These are phyloP conservation scores for Diploptera punctata DNA, from an alignment of 2,888 invertebrate genomes.

Conservation along the genomic window DNA sequence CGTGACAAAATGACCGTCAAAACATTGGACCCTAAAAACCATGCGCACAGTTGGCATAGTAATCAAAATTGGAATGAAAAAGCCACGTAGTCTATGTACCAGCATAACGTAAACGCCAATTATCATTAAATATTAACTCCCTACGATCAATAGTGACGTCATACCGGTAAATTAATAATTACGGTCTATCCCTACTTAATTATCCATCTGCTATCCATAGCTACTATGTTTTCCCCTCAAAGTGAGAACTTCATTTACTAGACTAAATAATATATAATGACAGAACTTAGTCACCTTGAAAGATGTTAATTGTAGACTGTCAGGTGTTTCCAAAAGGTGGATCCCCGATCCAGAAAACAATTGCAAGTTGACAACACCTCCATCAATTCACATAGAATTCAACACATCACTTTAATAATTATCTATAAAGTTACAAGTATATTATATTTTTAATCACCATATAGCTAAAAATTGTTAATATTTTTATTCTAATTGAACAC, in stretches of 20 bases:
- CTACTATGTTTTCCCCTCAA: background rate
- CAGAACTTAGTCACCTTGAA: background rate
- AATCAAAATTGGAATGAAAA: too few relatives aligned
- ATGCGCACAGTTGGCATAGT: too few relatives aligned
- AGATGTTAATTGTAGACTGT: constrained; percentile 1
- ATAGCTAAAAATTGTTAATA: background rate
- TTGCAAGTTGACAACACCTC: constrained; percentile 9
- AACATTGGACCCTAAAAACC: too few relatives aligned
- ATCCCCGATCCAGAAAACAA: background rate
- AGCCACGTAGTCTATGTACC: too few relatives aligned
- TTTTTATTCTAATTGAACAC: background rate
- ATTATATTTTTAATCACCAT: background rate
- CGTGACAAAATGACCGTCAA: too few relatives aligned
- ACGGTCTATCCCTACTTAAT: constrained; percentile 6
- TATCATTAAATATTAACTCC: constrained; percentile 22
- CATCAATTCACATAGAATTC: background rate
- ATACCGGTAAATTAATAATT: constrained; percentile 16
- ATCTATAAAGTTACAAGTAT: background rate
- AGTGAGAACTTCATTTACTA: background rate
- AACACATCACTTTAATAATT: background rate
- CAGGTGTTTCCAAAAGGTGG: background rate
- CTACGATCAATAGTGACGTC: constrained; percentile 29
- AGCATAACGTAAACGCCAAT: constrained; percentile 15
- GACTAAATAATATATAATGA: background rate
- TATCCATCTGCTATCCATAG: background rate